These are phyloP conservation scores for Bradypodion pumilum DNA, from an alignment of 2,797 vertebrate species.

Conservation along the genomic window DNA sequence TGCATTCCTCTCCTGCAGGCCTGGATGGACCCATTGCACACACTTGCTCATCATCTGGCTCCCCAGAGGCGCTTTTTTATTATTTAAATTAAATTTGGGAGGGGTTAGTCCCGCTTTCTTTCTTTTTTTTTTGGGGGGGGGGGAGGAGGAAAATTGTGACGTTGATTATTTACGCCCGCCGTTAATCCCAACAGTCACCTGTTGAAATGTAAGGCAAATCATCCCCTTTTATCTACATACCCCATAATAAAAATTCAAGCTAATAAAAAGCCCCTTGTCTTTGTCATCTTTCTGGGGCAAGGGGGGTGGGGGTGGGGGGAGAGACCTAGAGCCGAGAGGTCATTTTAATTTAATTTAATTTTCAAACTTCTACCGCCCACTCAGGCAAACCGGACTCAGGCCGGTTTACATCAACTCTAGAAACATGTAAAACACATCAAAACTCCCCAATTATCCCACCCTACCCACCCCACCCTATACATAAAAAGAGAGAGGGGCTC, in stretches of 20 bases:
- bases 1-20: too few relatives aligned
- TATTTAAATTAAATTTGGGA: too few relatives aligned
- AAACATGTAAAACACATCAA: too few relatives aligned
- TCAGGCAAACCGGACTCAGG: too few relatives aligned
- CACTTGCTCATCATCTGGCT: constrained; percentile 61
- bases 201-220: constrained; percentile 74
- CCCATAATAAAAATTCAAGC: constrained; percentile 77
- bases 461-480: too few relatives aligned
- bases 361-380: too few relatives aligned
- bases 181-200: constrained; percentile 65
- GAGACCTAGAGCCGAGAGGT: neutral
- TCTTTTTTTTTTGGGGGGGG: too few relatives aligned
- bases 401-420: too few relatives aligned
- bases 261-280: constrained; percentile 61
- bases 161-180: constrained; percentile 69
- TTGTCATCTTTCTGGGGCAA: constrained; percentile 66
- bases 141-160: constrained; percentile 47
- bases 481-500: too few relatives aligned
- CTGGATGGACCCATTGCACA: neutral
- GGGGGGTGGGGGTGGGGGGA: constrained; percentile 13
- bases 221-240: constrained; percentile 52
- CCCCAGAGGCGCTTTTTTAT: constrained; percentile 63
- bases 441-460: too few relatives aligned
- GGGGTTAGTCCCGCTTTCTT: too few relatives aligned
- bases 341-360: too few relatives aligned